Base-by-base conservation (phyloP, 2,888 invertebrate genomes). In the Scaptomyza cyrtandrae region DNA sequence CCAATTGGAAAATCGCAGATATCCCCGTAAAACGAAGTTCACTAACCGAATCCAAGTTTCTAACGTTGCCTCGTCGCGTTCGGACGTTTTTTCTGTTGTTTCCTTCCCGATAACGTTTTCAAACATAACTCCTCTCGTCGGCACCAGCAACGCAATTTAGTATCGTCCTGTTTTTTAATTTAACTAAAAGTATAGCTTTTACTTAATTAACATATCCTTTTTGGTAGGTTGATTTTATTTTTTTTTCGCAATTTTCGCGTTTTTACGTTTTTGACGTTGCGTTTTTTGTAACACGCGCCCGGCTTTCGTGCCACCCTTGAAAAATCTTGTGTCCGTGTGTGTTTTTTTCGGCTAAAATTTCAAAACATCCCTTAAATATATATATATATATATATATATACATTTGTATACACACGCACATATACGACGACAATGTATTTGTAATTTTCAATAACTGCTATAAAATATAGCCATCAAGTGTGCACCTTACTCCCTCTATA, bases 31-130 rank as follows among this genome's bases (percentile, higher is more conserved):
- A 52, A 66, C 80, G 82, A 82, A 84, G 90, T 90, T 90, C 90
- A 89, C 75, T 89, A 83, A 78, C 90, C 89, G 88, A 50, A 33
- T 81, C 57, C 76, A 86, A 90, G 90, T 90, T 89, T 83, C 78
- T 73, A 84, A 75, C 86, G 86, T 83, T 83, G 61, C 66, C 67
- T 83, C 77, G 78, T 72, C 75, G 80, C 80, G 87, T 77, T 68
- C 78, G 82, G 84, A 86, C 88, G 81, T 39, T 52, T 14, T 29
- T 39, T 52, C 14, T 19, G 80, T 24, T 24, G 57, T 50, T 54
- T 49, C 43, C 10, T 24, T 41, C 29, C 50, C 29, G 33, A 31
- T 9, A 13, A 13, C 49, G 27, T 37, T 46, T 46, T 52, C 50
- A 9, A 49, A 39, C 14, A 14, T n/a, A 1, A 14, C 60, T 55